Percentiles rank a stretch among this genome's conserved stretches.
These are phyloP conservation scores for Umimayanthus kanabou DNA, from an alignment of 92 coral and sea anemone genomes.

Conservation along the genomic window DNA sequence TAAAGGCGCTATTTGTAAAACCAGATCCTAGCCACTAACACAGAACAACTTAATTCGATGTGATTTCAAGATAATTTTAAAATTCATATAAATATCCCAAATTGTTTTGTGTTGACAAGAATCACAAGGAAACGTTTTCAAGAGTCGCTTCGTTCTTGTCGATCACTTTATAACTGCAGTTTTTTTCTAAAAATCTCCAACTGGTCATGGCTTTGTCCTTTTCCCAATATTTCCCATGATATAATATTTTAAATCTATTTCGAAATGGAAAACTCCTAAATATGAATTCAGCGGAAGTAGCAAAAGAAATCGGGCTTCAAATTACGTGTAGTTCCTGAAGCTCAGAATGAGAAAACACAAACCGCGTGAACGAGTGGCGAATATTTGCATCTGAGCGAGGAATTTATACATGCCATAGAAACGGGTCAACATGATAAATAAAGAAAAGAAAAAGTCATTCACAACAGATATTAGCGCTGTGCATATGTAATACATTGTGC, in stretches of 20 bases:
- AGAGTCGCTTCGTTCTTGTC: neutral
- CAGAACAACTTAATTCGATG: slow-evolving; percentile 6
- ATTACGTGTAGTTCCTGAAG: neutral
- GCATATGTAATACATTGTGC: slow-evolving; percentile 26
- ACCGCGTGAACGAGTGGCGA: neutral
- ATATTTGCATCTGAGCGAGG: slow-evolving; percentile 12
- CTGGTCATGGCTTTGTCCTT: neutral
- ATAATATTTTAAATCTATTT: slow-evolving; percentile 7
- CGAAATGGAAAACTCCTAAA: neutral
- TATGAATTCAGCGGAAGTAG: slow-evolving; percentile 32
- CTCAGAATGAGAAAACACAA: slow-evolving; percentile 7
- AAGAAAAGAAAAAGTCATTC: slow-evolving; percentile 36
- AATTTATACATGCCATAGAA: slow-evolving; percentile 24
- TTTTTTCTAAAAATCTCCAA: neutral
- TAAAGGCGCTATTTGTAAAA: neutral
- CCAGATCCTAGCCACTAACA: neutral
- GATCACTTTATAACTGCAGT: neutral
- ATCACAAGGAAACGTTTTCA: slow-evolving; percentile 13
- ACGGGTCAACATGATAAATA: slow-evolving; percentile 30
- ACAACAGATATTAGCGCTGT: slow-evolving; percentile 5
- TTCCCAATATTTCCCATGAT: neutral
- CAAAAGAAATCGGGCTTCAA: slow-evolving; percentile 30
- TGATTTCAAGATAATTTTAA: neutral
- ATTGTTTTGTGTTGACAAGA: neutral
- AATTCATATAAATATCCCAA: neutral